Evolutionary conservation across 2,797 vertebrate species (phyloP).

Genomic region (Betta splendens): DNA sequence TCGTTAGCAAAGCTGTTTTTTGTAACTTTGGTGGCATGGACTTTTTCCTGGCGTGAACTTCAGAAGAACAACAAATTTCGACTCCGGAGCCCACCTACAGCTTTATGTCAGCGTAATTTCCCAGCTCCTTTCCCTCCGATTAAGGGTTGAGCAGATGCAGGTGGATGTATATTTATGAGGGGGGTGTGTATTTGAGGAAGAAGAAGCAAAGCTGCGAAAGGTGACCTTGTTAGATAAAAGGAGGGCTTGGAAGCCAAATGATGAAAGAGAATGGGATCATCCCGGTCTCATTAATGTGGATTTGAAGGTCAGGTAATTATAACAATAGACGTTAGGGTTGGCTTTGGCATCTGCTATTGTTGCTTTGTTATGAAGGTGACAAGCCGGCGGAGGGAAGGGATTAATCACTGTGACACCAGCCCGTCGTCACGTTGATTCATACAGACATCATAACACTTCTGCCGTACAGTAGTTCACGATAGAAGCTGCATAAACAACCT

Average conservation of each 20-base stretch:
- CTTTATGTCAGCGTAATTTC: slow-evolving; percentile 69
- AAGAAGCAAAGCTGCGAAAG: slow-evolving; percentile 72
- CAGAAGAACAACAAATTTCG: slow-evolving; percentile 52
- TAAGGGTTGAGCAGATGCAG: slow-evolving; percentile 71
- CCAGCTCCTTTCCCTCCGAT: slow-evolving; percentile 38
- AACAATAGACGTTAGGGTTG: slow-evolving; percentile 74
- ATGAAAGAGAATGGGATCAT: slow-evolving; percentile 81
- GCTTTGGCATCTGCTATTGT: slow-evolving; percentile 80
- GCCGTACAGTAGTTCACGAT: slow-evolving; percentile 39
- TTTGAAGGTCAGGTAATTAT: slow-evolving; percentile 83
- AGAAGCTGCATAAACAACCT: slow-evolving; percentile 48
- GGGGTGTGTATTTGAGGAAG: slow-evolving; percentile 72
- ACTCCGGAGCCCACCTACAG: slow-evolving; percentile 59
- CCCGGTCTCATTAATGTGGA: slow-evolving; percentile 80
- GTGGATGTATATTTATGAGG: slow-evolving; percentile 80
- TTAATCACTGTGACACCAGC: slow-evolving; percentile 75
- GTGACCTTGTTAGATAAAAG: slow-evolving; percentile 83
- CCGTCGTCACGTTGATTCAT: slow-evolving; percentile 73
- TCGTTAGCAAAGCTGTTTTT: slow-evolving; percentile 31
- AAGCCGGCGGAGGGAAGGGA: slow-evolving; percentile 68
- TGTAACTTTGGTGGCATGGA: slow-evolving; percentile 53
- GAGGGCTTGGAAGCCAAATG: slow-evolving; percentile 76
- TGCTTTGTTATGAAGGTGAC: slow-evolving; percentile 77
- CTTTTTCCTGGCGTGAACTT: slow-evolving; percentile 53
- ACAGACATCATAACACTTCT: slow-evolving; percentile 68